phyloP scores from a whole-genome alignment of 2,113 vertebrate genomes.

The Hylia prasina region DNA sequence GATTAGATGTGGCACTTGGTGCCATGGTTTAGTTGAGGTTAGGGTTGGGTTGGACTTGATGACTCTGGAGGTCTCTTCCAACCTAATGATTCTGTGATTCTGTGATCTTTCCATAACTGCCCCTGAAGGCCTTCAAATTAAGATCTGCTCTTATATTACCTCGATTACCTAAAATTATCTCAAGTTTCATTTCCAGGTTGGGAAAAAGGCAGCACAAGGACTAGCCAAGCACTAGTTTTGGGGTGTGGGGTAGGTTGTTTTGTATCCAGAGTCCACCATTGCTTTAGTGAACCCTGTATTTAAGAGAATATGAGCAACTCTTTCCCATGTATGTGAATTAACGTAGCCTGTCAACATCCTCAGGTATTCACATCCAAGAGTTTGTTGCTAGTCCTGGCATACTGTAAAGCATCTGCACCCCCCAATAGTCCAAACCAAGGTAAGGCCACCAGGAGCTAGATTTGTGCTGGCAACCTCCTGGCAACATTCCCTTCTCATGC shows the following conservation, averaged over 20 bases:
- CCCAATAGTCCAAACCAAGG: neutral
- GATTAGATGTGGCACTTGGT: no score
- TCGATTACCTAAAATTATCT: neutral
- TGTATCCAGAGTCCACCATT: neutral
- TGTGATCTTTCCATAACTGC: no score
- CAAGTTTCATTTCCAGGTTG: neutral
- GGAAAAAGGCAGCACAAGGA: neutral
- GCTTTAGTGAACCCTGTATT: neutral
- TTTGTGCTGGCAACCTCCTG: neutral
- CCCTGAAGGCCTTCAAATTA: neutral
- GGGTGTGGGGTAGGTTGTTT: rapidly evolving
- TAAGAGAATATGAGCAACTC: neutral
- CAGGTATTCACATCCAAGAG: rapidly evolving
- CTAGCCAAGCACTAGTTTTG: neutral
- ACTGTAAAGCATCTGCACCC: neutral
- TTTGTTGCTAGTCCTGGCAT: neutral
- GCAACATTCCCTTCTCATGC: rapidly evolving
- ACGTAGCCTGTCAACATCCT: neutral
- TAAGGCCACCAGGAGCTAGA: neutral
- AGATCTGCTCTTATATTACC: no score
- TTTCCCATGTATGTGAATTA: rapidly evolving
- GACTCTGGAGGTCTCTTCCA: no score
- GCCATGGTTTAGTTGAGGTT: no score
- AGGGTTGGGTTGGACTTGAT: no score
- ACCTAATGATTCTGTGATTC: no score